Percentiles rank a stretch among this genome's conserved stretches.
Evolutionary conservation across 2,797 vertebrate genomes (phyloP).

Genomic region (Podarcis lilfordi): DNA sequence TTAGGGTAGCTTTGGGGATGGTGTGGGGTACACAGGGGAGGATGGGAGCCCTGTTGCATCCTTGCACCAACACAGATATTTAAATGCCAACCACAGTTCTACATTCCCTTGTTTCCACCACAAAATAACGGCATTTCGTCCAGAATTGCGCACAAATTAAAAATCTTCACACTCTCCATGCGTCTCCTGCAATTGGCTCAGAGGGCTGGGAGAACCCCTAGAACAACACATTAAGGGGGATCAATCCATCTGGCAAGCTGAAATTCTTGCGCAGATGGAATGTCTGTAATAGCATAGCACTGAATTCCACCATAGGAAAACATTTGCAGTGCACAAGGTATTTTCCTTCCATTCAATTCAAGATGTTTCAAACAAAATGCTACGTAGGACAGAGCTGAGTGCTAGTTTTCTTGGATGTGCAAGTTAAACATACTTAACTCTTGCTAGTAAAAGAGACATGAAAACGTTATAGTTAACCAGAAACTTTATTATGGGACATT

Average conservation of each 20-base stretch:
- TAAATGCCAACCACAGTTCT: too few species aligned
- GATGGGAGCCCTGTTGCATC: too few species aligned
- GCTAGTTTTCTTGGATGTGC: not conserved
- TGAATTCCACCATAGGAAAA: too few species aligned
- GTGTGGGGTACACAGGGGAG: too few species aligned
- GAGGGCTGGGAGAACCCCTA: too few species aligned
- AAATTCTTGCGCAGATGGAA: too few species aligned
- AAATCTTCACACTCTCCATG: too few species aligned
- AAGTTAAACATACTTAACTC: not conserved
- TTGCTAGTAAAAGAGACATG: not conserved
- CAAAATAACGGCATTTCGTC: not conserved
- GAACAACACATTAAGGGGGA: not conserved
- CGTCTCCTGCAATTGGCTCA: not conserved
- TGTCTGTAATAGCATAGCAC: too few species aligned
- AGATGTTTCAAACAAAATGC: not conserved
- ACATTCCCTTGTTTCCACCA: not conserved
- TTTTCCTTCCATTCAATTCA: not conserved
- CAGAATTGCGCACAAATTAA: not conserved
- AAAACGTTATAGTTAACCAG: not conserved
- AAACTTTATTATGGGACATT: constrained; percentile 1
- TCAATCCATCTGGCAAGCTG: too few species aligned
- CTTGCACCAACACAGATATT: too few species aligned
- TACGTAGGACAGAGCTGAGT: not conserved
- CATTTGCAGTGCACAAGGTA: too few species aligned
- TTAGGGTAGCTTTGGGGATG: too few species aligned